phyloP scores from a whole-genome alignment of 2,797 vertebrate species.

The Parauchenoglanis ngamensis region DNA sequence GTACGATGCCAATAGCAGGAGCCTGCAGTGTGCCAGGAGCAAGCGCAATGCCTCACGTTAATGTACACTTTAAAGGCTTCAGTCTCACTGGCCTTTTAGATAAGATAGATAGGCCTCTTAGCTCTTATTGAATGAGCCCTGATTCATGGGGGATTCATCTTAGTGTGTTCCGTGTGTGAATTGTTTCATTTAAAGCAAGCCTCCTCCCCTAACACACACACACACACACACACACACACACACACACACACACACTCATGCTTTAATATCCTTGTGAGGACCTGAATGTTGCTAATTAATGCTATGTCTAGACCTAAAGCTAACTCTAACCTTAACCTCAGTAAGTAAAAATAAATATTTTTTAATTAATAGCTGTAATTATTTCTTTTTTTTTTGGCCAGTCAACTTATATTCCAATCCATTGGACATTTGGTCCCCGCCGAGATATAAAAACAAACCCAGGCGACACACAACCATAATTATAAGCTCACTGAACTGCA shows the following conservation, averaged over 20 bases:
- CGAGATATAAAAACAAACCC: slow-evolving; percentile 6
- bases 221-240: not conserved
- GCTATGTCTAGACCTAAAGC: not conserved
- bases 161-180: slow-evolving; percentile 32
- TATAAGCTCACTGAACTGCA: not conserved
- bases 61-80: slow-evolving; percentile 36
- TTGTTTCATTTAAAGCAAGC: slow-evolving; percentile 17
- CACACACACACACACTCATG: not conserved
- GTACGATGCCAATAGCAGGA: slow-evolving; percentile 29
- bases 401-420: not conserved
- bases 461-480: slow-evolving; percentile 1
- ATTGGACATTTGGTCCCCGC: not conserved
- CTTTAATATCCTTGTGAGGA: not conserved
- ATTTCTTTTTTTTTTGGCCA: not conserved
- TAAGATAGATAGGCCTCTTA: slow-evolving; percentile 35
- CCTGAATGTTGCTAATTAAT: too few relatives aligned
- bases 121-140: slow-evolving; percentile 41
- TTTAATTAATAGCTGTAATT: not conserved
- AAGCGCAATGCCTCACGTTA: slow-evolving; percentile 35
- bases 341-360: not conserved
- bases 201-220: slow-evolving; percentile 9
- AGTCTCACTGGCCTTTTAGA: slow-evolving; percentile 37
- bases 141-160: slow-evolving; percentile 43
- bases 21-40: slow-evolving; percentile 13
- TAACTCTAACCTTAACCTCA: not conserved